Evolutionary conservation across 2,113 vertebrate species (phyloP).

Genomic region (Chaenogobius annularis): DNA sequence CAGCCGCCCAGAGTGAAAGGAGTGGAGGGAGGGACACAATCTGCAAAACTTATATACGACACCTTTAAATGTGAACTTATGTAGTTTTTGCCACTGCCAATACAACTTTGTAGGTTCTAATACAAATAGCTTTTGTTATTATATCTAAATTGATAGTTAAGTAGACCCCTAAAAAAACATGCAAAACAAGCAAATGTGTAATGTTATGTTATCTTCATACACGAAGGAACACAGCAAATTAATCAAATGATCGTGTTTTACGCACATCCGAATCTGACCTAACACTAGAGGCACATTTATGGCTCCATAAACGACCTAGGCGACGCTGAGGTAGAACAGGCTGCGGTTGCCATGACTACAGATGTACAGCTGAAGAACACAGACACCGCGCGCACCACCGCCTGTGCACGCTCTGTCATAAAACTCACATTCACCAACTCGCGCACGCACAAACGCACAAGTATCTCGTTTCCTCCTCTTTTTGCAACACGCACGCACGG

Average conservation of each 20-base stretch:
- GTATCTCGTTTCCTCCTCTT: not conserved
- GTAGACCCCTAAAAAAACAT: not conserved
- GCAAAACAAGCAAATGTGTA: not conserved
- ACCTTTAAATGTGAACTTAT: not conserved
- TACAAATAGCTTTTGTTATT: not conserved
- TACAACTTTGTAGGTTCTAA: not conserved
- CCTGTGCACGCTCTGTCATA: slow-evolving; percentile 29
- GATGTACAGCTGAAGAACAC: slow-evolving; percentile 77
- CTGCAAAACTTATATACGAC: not conserved
- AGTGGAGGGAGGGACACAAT: not conserved
- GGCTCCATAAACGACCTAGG: slow-evolving; percentile 30
- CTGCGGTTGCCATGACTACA: slow-evolving; percentile 81
- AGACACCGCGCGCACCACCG: slow-evolving; percentile 40
- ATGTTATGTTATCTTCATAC: too few species aligned
- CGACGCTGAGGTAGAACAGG: slow-evolving; percentile 67
- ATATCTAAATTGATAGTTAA: not conserved
- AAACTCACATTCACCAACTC: not conserved
- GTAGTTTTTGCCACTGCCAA: not conserved
- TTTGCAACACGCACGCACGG: not conserved
- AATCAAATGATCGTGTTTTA: not conserved
- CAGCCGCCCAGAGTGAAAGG: too few species aligned
- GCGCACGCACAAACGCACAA: slow-evolving; percentile 12
- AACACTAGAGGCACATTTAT: too few species aligned
- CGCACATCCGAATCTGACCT: not conserved
- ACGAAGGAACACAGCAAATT: too few species aligned